Evolutionary conservation across 2,888 invertebrate species (phyloP), one percentile per base, ranked within the genome.

Genomic region (Acanthosepion lycidas): DNA sequence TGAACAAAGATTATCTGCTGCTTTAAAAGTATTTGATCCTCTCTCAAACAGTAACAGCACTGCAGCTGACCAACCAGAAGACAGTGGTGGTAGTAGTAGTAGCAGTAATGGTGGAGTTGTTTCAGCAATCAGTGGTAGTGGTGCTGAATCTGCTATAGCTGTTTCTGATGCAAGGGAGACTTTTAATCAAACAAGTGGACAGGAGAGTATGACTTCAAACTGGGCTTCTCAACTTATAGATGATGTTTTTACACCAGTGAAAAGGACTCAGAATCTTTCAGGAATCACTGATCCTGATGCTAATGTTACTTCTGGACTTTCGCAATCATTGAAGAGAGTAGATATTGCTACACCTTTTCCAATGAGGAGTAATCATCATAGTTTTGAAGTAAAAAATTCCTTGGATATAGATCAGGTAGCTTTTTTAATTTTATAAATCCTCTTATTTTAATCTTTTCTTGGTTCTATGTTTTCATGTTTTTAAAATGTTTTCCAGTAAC

Each of bases 21-120:
- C 96, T 0, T 91, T 97, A 42, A 96, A 95, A 92, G 95, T 96
- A 95, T 97, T 97, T 96, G 97, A 97, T 95, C 96, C 96, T 0
- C 95, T 96, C 18, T 51, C 95, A 91, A 94, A 95, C 28, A 95
- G 95, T 33, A 94, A 92, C 92, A 92, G 48, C 20, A 92, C 42
- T 92, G 59, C n/a, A 78, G 33, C 78, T 78, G 78, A 12, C 15
- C 28, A 28, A 20, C 64, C 51, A 64, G 49, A 94, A 49, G 91
- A 91, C 91, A 91, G 94, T 53, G 91, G 53, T 78, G 59, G 78
- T 94, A 78, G 94, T 28, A 94, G 94, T 59, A 78, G 94, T 94
- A 94, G 94, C 6, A 55, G 48, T 28, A 94, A 59, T 94, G 64
- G 55, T 64, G 48, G 48, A 33, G 59, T 42, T 48, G 78, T 64